Evolutionary conservation across 1,140 invertebrate genomes (phyloP), one percentile per base, ranked within the genome.

Genomic region (Heliconius himera): DNA sequence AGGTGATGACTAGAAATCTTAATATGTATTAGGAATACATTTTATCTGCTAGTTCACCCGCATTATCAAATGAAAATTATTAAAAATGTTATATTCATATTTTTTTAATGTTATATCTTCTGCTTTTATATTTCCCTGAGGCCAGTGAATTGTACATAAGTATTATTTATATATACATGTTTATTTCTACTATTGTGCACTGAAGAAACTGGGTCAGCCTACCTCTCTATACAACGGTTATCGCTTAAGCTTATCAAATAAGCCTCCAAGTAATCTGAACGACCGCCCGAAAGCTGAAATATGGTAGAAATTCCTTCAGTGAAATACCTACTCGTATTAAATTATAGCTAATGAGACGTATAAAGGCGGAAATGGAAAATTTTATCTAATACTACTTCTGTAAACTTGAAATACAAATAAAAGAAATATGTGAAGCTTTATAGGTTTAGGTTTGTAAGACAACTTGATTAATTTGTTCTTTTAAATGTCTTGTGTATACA

Each of bases 251-350:
- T 83, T 66, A 41, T 83, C 71, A 74, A 77, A 87, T 87, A 79
- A 51, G 8, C 54, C 36, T n/a, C 38, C 66, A 80, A 82, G 81
- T 87, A 89, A 91, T 87, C 83, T 87, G 85, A 90, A 92, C 86
- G 88, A 87, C 85, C 90, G 84, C 86, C 86, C 84, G 82, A 79
- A 80, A 86, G 84, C 84, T 91, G 83, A 92, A 90, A 90, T 93
- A 91, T 91, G 85, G 86, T 79, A 84, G 76, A 87, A 91, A 93
- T 93, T 91, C 87, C 87, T 87, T 85, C 88, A 84, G 84, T 70
- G 80, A 87, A 90, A 90, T 91, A 90, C 88, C 88, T 91, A 85
- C 89, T 88, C 88, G 82, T 86, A 85, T 85, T 87, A 89, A 89
- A 51, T 91, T 90, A 91, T 89, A 87, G 87, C 87, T 91, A 92